Evolutionary conservation across 92 coral and sea anemone genomes (phyloP).

Genomic region (Epizoanthus illoricatus): DNA sequence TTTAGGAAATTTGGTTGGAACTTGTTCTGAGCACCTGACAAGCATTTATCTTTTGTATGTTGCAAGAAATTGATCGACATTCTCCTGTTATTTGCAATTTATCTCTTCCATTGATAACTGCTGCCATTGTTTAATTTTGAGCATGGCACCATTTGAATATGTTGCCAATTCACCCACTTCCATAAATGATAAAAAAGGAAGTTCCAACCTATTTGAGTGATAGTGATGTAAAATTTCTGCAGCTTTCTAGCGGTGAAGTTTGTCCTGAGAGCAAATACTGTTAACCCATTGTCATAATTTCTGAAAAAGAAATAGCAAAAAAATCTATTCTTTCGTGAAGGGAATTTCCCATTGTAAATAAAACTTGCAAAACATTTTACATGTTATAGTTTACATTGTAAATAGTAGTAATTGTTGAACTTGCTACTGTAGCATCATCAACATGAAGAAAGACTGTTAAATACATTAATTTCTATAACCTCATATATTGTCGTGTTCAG

Average conservation of each 20-base stretch:
- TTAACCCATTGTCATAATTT: slow-evolving; percentile 29
- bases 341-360: slow-evolving; percentile 44
- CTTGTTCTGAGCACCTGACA: too few species aligned
- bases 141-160: neutral
- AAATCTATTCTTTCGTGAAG: slow-evolving; percentile 40
- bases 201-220: slow-evolving; percentile 23
- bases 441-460: slow-evolving; percentile 58
- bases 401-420: slow-evolving; percentile 8
- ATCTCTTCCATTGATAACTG: too few species aligned
- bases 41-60: too few species aligned
- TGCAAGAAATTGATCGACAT: too few species aligned
- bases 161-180: neutral
- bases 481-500: neutral
- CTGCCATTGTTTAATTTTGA: neutral
- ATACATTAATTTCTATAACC: slow-evolving; percentile 62
- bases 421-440: slow-evolving; percentile 25
- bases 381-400: slow-evolving; percentile 35
- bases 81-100: too few species aligned
- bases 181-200: neutral
- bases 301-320: slow-evolving; percentile 23
- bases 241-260: neutral
- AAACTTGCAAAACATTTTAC: slow-evolving; percentile 37
- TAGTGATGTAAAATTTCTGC: neutral
- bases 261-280: slow-evolving; percentile 6
- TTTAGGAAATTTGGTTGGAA: too few species aligned